Conservation (phyloP, 1,140 invertebrate species). For the Brachionus calyciflorus region DNA sequence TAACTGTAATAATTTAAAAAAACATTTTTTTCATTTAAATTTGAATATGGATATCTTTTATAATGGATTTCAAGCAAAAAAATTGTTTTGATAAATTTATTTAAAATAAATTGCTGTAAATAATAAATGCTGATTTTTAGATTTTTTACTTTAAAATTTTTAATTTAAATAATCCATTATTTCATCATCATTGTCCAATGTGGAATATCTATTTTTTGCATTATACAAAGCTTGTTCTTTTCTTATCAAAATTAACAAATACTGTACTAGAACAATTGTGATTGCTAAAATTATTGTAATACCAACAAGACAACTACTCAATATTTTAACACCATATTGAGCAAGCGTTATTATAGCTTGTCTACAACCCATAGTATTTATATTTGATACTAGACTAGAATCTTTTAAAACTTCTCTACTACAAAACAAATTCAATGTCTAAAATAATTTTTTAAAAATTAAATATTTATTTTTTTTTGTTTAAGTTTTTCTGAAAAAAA, state of each 20-base stretch:
- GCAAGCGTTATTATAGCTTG: conserved; percentile 4
- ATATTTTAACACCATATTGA: conserved; percentile 2
- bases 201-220: neutral
- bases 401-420: conserved; percentile 28
- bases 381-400: neutral
- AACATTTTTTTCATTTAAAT: no score
- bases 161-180: conserved; percentile 11
- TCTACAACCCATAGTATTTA: conserved; percentile 10
- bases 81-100: no score
- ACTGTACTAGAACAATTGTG: conserved; percentile 19
- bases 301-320: conserved; percentile 21
- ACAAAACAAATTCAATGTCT: conserved; percentile 38
- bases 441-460: neutral
- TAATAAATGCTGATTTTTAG: neutral
- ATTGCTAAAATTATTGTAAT: neutral
- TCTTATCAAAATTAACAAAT: conserved; percentile 35
- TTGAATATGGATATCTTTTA: no score
- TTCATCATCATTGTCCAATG: conserved; percentile 17
- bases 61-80: no score
- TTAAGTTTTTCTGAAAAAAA: neutral
- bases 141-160: neutral
- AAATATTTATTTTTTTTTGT: neutral
- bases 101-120: no score
- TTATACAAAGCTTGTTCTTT: conserved; percentile 44
- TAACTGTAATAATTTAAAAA: no score